Percentiles rank a stretch among this genome's conserved stretches.
Conservation (phyloP, 2,888 invertebrate species). For the Margaritifera margaritifera region DNA sequence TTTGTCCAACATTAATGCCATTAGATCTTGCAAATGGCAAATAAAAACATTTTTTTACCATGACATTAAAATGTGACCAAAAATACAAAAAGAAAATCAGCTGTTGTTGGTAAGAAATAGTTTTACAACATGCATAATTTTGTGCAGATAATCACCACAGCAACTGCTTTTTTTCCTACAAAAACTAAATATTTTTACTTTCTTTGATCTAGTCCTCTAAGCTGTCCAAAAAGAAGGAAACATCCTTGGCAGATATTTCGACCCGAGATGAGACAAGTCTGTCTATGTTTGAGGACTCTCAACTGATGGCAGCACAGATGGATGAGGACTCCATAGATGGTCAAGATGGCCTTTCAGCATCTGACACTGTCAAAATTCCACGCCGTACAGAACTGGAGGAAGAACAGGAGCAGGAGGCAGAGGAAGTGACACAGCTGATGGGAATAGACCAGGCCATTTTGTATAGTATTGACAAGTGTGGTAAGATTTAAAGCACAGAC, state of each 20-base stretch:
- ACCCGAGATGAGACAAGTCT: constrained; percentile 51
- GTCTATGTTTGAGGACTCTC: constrained; percentile 64
- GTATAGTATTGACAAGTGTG: constrained; percentile 92
- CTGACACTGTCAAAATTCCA: constrained; percentile 38
- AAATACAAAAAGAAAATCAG: too few species aligned
- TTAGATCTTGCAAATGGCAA: not conserved
- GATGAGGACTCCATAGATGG: constrained; percentile 75
- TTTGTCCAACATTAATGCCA: not conserved
- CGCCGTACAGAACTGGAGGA: constrained; percentile 73
- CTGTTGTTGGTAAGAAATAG: too few species aligned
- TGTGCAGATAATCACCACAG: too few species aligned
- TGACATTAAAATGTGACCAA: too few species aligned
- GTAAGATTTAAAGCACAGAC: constrained; percentile 73
- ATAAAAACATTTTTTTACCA: not conserved
- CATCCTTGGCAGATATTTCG: constrained; percentile 27
- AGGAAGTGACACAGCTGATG: constrained; percentile 77
- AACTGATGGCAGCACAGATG: constrained; percentile 51
- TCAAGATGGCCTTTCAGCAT: constrained; percentile 50
- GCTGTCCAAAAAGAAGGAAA: constrained; percentile 55
- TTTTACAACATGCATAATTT: too few species aligned
- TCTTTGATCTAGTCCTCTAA: constrained; percentile 26
- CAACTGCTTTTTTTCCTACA: too few species aligned
- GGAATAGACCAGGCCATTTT: constrained; percentile 92
- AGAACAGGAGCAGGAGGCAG: constrained; percentile 53
- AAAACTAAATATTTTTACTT: too few species aligned